Conservation (phyloP, 2,888 invertebrate genomes). For the Microctonus brassicae region DNA sequence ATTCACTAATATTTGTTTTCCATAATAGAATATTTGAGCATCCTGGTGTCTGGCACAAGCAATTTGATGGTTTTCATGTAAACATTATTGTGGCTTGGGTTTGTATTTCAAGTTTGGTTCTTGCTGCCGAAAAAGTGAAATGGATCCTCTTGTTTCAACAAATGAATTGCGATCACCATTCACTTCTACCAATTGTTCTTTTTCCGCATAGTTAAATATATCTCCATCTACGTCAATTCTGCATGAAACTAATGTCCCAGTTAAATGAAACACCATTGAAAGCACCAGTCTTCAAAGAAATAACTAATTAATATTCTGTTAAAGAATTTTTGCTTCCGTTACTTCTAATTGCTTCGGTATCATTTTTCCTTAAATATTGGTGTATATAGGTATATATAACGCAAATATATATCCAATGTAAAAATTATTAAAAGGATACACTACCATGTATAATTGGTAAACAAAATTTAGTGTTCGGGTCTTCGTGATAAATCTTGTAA, state of each 20-base stretch:
- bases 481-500: constrained; percentile 81
- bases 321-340: too few species aligned
- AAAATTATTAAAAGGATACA: constrained; percentile 81
- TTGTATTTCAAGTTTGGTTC: constrained; percentile 91
- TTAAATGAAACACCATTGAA: constrained; percentile 84
- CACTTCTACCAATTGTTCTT: too few species aligned
- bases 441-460: constrained; percentile 94
- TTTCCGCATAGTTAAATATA: constrained; percentile 98
- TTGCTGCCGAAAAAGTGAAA: too few species aligned
- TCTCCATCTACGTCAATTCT: constrained; percentile 91
- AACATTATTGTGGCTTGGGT: constrained; percentile 79
- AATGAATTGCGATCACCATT: too few species aligned
- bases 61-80: constrained; percentile 80
- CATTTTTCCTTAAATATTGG: constrained; percentile 18
- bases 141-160: too few species aligned
- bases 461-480: constrained; percentile 78
- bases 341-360: background rate
- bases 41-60: constrained; percentile 89
- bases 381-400: constrained; percentile 7
- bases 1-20: constrained; percentile 91
- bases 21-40: constrained; percentile 79
- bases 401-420: background rate
- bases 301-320: constrained; percentile 69
- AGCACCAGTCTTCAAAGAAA: constrained; percentile 83
- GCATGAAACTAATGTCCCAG: constrained; percentile 88